These are phyloP conservation scores for Cephalophus harveyi DNA, from an alignment of 2,113 vertebrate species.

Conservation along the genomic window DNA sequence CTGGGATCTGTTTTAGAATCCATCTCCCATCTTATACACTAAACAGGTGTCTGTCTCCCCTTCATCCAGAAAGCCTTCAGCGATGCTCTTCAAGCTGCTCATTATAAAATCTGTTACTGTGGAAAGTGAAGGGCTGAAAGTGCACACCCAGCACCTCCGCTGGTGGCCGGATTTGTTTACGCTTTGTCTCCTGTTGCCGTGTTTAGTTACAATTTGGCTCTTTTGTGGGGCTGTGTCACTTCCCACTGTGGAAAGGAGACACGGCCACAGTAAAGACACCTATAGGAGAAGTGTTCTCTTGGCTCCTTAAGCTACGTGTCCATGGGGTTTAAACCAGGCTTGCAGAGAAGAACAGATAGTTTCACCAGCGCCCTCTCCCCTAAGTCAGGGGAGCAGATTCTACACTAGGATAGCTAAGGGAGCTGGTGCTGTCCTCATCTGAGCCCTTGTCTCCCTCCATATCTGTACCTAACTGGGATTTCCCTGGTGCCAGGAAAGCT, in stretches of 20 bases:
- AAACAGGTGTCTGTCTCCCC: neutral
- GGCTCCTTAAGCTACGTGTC: neutral
- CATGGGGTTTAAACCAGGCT: neutral
- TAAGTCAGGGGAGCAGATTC: neutral
- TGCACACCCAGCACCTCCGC: neutral
- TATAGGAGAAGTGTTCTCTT: neutral
- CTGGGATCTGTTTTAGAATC: neutral
- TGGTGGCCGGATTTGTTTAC: neutral
- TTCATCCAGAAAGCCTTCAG: neutral
- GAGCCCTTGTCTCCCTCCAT: neutral
- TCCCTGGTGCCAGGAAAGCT: neutral
- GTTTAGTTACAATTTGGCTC: too few relatives aligned
- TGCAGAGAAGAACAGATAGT: neutral
- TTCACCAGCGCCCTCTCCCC: neutral
- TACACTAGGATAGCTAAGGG: neutral
- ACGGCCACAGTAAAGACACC: neutral
- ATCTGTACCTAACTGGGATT: neutral
- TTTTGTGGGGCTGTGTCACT: neutral
- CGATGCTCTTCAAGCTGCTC: neutral
- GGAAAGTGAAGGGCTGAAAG: neutral
- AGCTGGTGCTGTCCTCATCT: neutral
- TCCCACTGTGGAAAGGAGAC: neutral
- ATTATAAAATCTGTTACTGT: neutral
- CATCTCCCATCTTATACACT: neutral
- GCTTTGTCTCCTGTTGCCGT: neutral